Conservation (phyloP, 2,888 invertebrate genomes). For the Hecatera dysodea region DNA sequence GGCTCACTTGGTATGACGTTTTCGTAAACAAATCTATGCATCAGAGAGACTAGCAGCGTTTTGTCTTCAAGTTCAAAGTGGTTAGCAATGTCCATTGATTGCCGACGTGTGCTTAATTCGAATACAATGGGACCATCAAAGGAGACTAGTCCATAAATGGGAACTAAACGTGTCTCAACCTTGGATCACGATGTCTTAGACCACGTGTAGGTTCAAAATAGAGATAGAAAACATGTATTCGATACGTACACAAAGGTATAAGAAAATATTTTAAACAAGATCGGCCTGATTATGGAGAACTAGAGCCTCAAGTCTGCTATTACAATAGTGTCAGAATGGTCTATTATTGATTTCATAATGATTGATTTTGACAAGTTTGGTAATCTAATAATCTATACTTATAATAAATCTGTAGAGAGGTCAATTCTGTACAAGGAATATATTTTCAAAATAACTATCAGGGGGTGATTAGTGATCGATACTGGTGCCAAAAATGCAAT, state of each 20-base stretch:
- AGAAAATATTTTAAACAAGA: no score
- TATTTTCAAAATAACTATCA: no score
- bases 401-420: no score
- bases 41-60: background rate
- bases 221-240: background rate
- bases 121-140: constrained; percentile 54
- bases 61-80: constrained; percentile 30
- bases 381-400: no score
- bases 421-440: no score
- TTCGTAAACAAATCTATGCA: constrained; percentile 12
- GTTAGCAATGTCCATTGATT: constrained; percentile 30
- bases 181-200: constrained; percentile 19
- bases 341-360: no score
- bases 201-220: constrained; percentile 19
- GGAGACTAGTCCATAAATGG: constrained; percentile 25
- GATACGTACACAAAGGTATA: background rate
- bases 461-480: no score
- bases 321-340: no score
- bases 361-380: no score
- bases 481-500: no score
- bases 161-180: constrained; percentile 13
- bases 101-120: constrained; percentile 24
- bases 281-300: no score
- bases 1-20: constrained; percentile 25
- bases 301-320: no score